These are phyloP conservation scores for Sciurus vulgaris DNA, from an alignment of 2,797 vertebrate genomes.

Conservation along the genomic window DNA sequence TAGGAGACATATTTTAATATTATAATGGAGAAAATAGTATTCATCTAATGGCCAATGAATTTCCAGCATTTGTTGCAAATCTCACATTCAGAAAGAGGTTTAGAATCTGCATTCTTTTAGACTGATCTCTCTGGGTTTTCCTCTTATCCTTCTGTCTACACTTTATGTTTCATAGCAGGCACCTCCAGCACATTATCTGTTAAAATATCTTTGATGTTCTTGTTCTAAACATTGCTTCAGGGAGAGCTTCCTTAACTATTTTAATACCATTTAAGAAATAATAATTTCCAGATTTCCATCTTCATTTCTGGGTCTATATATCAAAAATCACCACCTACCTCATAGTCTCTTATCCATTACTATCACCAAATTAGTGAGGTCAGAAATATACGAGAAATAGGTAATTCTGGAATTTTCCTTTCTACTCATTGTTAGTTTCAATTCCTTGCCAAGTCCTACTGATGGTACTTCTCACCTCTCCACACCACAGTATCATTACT, in stretches of 20 bases:
- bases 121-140: not conserved
- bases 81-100: not conserved
- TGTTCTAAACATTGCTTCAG: not conserved
- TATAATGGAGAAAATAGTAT: not conserved
- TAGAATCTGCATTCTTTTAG: not conserved
- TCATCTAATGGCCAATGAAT: not conserved
- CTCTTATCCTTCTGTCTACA: not conserved
- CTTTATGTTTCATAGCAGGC: not conserved
- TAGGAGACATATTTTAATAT: slow-evolving; percentile 5
- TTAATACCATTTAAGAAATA: not conserved
- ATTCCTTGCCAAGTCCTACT: not conserved
- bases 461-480: not conserved
- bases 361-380: not conserved
- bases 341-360: not conserved
- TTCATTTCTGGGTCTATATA: not conserved
- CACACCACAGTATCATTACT: not conserved
- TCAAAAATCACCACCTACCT: not conserved
- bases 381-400: not conserved
- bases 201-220: not conserved
- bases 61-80: not conserved
- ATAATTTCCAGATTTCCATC: not conserved
- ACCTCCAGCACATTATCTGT: not conserved
- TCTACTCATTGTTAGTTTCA: not conserved
- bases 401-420: not conserved
- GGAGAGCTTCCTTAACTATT: not conserved